phyloP scores from a whole-genome alignment of 2,797 vertebrate species.

The Gymnocypris eckloni region DNA sequence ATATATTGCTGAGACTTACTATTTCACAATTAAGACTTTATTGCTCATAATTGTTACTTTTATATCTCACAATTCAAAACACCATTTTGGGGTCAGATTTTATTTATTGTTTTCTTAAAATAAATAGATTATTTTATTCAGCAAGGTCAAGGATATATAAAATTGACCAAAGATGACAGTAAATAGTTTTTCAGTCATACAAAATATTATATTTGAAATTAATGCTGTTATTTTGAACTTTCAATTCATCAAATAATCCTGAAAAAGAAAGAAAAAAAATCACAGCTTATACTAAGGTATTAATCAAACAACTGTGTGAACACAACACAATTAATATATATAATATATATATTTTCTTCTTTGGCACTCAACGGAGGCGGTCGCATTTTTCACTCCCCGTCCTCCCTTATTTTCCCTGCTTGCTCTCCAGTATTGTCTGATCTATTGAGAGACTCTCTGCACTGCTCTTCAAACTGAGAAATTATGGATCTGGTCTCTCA shows the following conservation, averaged over 20 bases:
- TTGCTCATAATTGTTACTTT: background rate
- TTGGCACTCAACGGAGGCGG: no score
- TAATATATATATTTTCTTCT: no score
- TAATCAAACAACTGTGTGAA: background rate
- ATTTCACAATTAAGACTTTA: background rate
- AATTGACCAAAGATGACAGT: no score
- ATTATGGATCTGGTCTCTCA: no score
- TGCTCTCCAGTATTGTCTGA: no score
- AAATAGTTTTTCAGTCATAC: background rate
- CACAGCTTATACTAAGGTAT: background rate
- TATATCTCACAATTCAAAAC: background rate
- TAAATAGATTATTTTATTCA: no score
- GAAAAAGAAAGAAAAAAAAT: background rate
- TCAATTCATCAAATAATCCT: background rate
- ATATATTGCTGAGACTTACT: background rate
- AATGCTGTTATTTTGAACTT: background rate
- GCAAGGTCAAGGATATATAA: no score
- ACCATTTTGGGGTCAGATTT: background rate
- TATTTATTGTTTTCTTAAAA: background rate
- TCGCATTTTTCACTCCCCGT: no score
- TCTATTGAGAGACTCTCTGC: no score
- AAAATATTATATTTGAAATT: background rate
- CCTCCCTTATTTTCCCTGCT: no score
- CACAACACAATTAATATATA: no score
- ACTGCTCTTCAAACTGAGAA: no score